Evolutionary conservation across 1,140 invertebrate genomes (phyloP).

Genomic region (Ceratina calcarata): DNA sequence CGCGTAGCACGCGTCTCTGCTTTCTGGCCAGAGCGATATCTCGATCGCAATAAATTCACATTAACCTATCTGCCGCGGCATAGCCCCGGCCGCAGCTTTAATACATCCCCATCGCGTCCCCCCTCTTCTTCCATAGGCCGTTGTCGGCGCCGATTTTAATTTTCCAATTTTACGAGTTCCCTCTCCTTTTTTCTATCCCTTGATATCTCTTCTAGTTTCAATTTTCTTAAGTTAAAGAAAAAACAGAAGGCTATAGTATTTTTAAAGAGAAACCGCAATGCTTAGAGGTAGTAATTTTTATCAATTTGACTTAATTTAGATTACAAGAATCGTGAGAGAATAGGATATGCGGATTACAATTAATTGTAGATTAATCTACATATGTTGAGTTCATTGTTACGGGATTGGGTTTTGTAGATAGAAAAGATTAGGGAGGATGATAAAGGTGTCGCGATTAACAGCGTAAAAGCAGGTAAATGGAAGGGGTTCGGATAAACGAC

Average conservation of each 20-base stretch:
- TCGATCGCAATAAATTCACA: slow-evolving; percentile 80
- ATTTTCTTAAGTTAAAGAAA: background rate
- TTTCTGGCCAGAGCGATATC: slow-evolving; percentile 74
- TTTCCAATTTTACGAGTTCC: slow-evolving; percentile 54
- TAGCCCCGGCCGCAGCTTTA: slow-evolving; percentile 72
- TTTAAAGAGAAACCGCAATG: too few species aligned
- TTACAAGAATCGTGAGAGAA: too few species aligned
- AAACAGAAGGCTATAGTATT: too few species aligned
- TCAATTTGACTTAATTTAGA: too few species aligned
- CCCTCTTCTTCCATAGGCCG: slow-evolving; percentile 20
- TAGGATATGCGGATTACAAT: too few species aligned
- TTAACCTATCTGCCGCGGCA: slow-evolving; percentile 77
- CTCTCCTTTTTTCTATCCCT: background rate
- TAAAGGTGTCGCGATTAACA: slow-evolving; percentile 43
- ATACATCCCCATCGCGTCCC: slow-evolving; percentile 60
- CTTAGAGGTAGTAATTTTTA: too few species aligned
- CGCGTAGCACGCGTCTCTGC: slow-evolving; percentile 74
- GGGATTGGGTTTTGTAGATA: background rate
- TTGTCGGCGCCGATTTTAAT: slow-evolving; percentile 60
- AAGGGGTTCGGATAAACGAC: slow-evolving; percentile 55
- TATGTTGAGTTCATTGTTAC: background rate
- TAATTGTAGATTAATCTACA: too few species aligned
- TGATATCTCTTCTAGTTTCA: background rate
- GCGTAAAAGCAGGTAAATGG: slow-evolving; percentile 52
- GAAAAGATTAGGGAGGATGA: background rate